Percentiles rank a stretch among this genome's conserved stretches.
phyloP scores from a whole-genome alignment of 35 echinoderm and acorn worm genomes.

The Chiridota heheva region DNA sequence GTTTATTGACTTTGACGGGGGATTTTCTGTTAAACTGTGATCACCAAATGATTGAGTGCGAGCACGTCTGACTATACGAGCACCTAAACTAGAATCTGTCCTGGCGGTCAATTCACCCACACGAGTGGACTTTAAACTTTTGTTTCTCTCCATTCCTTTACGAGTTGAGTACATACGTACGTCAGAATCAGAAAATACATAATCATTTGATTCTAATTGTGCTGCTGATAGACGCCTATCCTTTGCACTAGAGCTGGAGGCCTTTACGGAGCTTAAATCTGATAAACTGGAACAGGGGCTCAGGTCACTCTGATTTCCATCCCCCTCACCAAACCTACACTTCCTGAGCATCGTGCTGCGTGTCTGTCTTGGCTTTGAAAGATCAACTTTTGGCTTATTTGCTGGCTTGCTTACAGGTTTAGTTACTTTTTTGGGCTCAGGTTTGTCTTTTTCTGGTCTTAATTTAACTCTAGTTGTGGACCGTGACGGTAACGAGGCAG shows the following conservation, averaged over 20 bases:
- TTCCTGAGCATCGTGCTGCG: conserved; percentile 88
- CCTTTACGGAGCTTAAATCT: conserved; percentile 77
- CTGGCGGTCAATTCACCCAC: conserved; percentile 6
- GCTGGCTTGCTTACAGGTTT: conserved; percentile 38
- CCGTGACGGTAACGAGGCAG: conserved; percentile 67
- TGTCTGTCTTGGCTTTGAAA: conserved; percentile 78
- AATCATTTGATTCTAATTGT: conserved; percentile 17
- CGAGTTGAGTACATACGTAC: conserved; percentile 30
- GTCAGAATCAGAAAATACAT: conserved; percentile 35
- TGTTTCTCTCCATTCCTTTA: conserved; percentile 2
- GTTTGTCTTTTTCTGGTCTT: conserved; percentile 35
- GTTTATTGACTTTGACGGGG: too few relatives aligned
- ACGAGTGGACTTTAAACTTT: conserved; percentile 13
- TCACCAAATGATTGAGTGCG: conserved; percentile 49
- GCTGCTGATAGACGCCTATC: conserved; percentile 35
- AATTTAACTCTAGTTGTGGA: conserved; percentile 2
- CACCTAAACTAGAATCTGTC: conserved; percentile 47
- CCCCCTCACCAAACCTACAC: conserved; percentile 71
- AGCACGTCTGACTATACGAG: conserved; percentile 36
- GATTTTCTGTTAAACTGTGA: too few relatives aligned
- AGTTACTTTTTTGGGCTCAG: too few relatives aligned
- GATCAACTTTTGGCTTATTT: conserved; percentile 30
- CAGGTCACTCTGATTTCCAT: conserved; percentile 65
- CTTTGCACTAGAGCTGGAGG: conserved; percentile 38
- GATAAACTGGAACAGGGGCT: conserved; percentile 90